Percentiles rank a stretch among this genome's conserved stretches.
Evolutionary conservation across 2,113 vertebrate species (phyloP).

Genomic region (Mobula birostris): DNA sequence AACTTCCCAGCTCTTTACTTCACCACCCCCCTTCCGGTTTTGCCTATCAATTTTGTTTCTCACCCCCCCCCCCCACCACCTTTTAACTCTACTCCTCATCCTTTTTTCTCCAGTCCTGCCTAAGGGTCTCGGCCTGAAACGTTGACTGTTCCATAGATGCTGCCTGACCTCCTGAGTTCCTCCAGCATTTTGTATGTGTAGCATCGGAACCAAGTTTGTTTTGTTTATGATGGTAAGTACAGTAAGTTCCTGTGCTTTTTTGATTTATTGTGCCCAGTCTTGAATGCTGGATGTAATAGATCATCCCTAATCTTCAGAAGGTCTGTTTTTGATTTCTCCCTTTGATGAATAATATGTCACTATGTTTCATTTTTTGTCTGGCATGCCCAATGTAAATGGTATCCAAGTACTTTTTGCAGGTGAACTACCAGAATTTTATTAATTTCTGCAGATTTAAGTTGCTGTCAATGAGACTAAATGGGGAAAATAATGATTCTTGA

Average conservation of each 20-base stretch:
- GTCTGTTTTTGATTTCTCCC: background rate
- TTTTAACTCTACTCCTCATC: too few species aligned
- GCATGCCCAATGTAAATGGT: background rate
- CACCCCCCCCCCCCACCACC: too few species aligned
- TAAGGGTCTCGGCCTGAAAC: too few species aligned
- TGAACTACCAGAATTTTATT: background rate
- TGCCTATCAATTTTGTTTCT: too few species aligned
- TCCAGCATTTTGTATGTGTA: too few species aligned
- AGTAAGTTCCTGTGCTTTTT: background rate
- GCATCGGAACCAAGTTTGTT: background rate
- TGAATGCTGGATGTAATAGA: background rate
- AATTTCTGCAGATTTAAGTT: background rate
- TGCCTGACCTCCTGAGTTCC: too few species aligned
- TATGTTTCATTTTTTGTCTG: background rate
- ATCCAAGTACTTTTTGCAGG: background rate
- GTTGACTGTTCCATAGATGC: too few species aligned
- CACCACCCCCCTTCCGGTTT: too few species aligned
- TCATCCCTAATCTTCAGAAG: background rate
- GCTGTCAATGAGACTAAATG: background rate
- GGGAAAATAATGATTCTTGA: background rate
- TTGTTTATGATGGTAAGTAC: background rate
- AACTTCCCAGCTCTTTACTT: too few species aligned
- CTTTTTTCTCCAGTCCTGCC: too few species aligned
- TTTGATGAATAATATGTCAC: background rate
- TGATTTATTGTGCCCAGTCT: background rate